Percentiles rank a stretch among this genome's conserved stretches.
Conservation (phyloP, 2,113 vertebrate species). For the Zosterops lateralis region DNA sequence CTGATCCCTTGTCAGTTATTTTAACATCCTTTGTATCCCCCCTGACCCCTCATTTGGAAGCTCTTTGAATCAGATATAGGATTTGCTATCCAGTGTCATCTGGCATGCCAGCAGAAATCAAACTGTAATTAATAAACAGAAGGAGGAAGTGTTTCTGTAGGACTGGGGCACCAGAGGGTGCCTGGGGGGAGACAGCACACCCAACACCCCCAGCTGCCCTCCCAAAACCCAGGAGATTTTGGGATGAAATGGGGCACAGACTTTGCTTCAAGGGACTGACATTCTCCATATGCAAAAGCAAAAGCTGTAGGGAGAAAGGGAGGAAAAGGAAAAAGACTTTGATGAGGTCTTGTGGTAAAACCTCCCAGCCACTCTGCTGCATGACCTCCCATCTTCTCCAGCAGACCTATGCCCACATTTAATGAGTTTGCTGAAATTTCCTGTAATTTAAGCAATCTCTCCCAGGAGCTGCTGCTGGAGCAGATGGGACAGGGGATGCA, state of each 20-base stretch:
- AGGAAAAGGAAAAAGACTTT: not conserved
- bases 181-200: not conserved
- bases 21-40: not conserved
- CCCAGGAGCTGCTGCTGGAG: not conserved
- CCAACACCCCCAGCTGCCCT: rapidly evolving
- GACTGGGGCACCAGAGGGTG: not conserved
- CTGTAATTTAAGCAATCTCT: not conserved
- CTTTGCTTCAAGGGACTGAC: not conserved
- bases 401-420: not conserved
- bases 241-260: not conserved
- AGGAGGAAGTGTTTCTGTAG: not conserved
- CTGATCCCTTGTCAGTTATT: not conserved
- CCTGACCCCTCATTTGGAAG: not conserved
- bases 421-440: not conserved
- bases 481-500: not conserved
- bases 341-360: not conserved
- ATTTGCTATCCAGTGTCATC: not conserved
- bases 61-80: not conserved
- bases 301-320: not conserved
- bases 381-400: not conserved
- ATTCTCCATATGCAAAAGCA: not conserved
- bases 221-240: not conserved
- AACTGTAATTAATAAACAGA: not conserved
- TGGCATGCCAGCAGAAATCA: not conserved
- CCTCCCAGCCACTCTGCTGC: not conserved